phyloP scores from a whole-genome alignment of 2,113 vertebrate species.

The Thunnus thynnus region DNA sequence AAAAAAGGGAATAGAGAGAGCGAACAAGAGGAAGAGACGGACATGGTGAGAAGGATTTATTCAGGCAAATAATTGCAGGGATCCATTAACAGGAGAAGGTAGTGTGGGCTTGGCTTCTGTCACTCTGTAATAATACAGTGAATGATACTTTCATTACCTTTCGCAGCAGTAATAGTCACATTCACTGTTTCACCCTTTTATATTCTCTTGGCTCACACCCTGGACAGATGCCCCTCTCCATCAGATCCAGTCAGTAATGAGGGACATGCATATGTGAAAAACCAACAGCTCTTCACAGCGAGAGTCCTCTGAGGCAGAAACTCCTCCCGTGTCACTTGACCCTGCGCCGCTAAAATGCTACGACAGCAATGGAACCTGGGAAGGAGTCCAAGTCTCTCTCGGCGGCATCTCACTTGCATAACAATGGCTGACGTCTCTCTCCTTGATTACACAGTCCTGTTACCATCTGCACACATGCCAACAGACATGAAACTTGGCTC shows the following conservation, averaged over 20 bases:
- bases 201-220: slow-evolving; percentile 12
- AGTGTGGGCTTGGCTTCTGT: slow-evolving; percentile 47
- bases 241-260: slow-evolving; percentile 6
- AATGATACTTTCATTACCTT: slow-evolving; percentile 53
- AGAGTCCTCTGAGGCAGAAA: slow-evolving; percentile 21
- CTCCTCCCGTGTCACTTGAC: slow-evolving; percentile 34
- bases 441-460: slow-evolving; percentile 47
- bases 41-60: slow-evolving; percentile 36
- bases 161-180: slow-evolving; percentile 31
- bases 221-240: slow-evolving; percentile 32
- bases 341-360: slow-evolving; percentile 22
- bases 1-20: slow-evolving; percentile 13
- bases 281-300: not conserved
- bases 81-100: slow-evolving; percentile 33
- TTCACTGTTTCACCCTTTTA: slow-evolving; percentile 17
- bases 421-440: slow-evolving; percentile 47
- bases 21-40: not conserved
- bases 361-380: slow-evolving; percentile 56
- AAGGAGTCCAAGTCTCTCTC: slow-evolving; percentile 63
- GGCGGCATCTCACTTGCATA: slow-evolving; percentile 37
- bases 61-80: slow-evolving; percentile 25
- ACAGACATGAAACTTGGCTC: slow-evolving; percentile 7
- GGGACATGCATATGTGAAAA: slow-evolving; percentile 1
- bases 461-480: slow-evolving; percentile 23
- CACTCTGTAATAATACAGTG: slow-evolving; percentile 27